Base-by-base conservation (phyloP, 2,797 vertebrate species). In the Pseudomugil tenellus region DNA sequence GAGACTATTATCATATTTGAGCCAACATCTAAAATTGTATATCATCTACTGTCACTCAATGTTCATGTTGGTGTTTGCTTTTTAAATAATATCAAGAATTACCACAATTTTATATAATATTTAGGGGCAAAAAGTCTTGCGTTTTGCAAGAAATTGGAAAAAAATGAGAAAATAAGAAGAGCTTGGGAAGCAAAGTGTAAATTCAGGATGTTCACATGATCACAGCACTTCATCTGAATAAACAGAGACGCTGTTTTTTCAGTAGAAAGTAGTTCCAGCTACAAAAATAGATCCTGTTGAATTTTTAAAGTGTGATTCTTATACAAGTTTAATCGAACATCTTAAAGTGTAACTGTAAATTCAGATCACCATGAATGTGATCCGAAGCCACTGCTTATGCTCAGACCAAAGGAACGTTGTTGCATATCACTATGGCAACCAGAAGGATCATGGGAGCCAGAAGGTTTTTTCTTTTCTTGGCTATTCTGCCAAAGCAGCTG, bases 371-470 rank as follows among this genome's bases (percentile, higher is more conserved):
- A 19, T 41, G 39, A 25, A 32, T 35, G 55, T 64, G 69, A 25
- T 48, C 26, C 52, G 31, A 54, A 55, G 58, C 26, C 32, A 32
- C 39, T 21, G 14, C 39, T 43, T 19, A n/a, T 17, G 6, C 6
- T 43, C 8, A 19, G n/a, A 19, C 1, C 17, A 3, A 6, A 68
- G 49, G 5, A 53, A 35, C 9, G 29, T 74, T 58, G n/a, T 23
- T 54, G 55, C 58, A 19, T 56, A 54, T 69, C 66, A 61, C 61
- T 17, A 13, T 48, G 46, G 31, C 66, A 65, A 67, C 5, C 25
- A 39, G 59, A 72, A 25, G 46, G 67, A 57, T 19, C 46, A 43
- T 35, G 75, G 70, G 73, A 80, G 77, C 63, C 58, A 37, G 76
- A 66, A 77, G 69, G 72, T 63, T 71, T 52, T 39, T 49, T 23